A percentile compares a stretch with the other conserved stretches of the same genome.
Conservation (phyloP, 2,113 vertebrate species). For the Ursus arctos region DNA sequence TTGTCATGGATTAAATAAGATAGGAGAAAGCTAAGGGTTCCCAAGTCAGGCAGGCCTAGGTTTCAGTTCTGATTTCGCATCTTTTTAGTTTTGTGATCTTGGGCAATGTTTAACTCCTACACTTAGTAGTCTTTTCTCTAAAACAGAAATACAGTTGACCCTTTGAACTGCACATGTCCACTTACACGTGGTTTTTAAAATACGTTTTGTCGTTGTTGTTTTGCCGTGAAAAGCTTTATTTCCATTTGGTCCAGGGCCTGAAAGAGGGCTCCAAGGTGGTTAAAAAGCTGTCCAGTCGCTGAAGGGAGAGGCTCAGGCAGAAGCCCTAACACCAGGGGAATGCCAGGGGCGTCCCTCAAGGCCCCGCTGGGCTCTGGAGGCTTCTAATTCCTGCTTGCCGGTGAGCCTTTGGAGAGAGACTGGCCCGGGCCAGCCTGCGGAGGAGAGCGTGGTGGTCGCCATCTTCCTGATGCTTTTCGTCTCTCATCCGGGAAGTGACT, state of each 20-base stretch:
- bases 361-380: background rate
- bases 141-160: background rate
- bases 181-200: background rate
- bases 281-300: background rate
- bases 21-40: background rate
- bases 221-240: background rate
- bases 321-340: background rate
- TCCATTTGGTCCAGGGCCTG: background rate
- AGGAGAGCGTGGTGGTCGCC: background rate
- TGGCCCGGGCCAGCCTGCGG: background rate
- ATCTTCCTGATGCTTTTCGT: rapidly evolving
- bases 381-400: background rate
- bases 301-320: background rate
- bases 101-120: background rate
- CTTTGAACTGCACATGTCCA: background rate
- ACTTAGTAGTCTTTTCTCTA: background rate
- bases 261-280: background rate
- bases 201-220: background rate
- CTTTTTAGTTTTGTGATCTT: background rate
- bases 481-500: background rate
- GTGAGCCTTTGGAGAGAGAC: background rate
- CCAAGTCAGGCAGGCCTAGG: background rate
- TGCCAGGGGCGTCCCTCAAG: no score
- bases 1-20: background rate
- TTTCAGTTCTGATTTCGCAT: background rate